Evolutionary conservation across 2,888 invertebrate genomes (phyloP).

Genomic region (Pammene fasciana): DNA sequence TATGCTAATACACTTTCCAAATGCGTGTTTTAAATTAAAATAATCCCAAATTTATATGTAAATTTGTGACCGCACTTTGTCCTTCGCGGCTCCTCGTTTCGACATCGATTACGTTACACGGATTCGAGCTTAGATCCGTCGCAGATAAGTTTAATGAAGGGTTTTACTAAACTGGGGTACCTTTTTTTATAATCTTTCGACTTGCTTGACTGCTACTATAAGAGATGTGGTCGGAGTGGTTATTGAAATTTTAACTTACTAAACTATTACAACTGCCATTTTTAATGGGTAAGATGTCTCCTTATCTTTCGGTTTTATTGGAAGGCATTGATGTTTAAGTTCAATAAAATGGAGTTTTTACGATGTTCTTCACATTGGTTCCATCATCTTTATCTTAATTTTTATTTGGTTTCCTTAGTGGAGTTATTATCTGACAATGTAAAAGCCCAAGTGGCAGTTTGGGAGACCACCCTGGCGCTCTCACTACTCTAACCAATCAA

Average conservation of each 20-base stretch:
- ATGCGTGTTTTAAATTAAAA: conserved; percentile 80
- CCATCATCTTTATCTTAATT: conserved; percentile 69
- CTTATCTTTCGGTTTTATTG: conserved; percentile 50
- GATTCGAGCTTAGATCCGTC: conserved; percentile 72
- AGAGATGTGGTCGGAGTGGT: conserved; percentile 34
- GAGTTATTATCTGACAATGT: conserved; percentile 64
- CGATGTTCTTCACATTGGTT: conserved; percentile 59
- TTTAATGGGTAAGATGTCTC: conserved; percentile 34
- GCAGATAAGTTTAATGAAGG: conserved; percentile 78
- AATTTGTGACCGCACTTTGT: conserved; percentile 79
- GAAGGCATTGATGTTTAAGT: conserved; percentile 52
- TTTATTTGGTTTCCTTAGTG: conserved; percentile 70
- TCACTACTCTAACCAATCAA: conserved; percentile 49
- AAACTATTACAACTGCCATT: conserved; percentile 38
- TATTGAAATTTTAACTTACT: conserved; percentile 37
- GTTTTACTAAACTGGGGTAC: conserved; percentile 68
- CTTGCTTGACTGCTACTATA: conserved; percentile 58
- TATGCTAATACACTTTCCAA: conserved; percentile 79
- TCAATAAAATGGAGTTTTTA: conserved; percentile 62
- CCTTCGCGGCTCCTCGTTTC: conserved; percentile 76
- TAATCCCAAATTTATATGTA: conserved; percentile 81
- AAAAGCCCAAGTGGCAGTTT: conserved; percentile 59
- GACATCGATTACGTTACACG: conserved; percentile 79
- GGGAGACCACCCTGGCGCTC: conserved; percentile 71
- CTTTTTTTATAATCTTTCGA: conserved; percentile 64